Evolutionary conservation across 64 coral and sea anemone genomes (phyloP).

Genomic region (Actinia equina): DNA sequence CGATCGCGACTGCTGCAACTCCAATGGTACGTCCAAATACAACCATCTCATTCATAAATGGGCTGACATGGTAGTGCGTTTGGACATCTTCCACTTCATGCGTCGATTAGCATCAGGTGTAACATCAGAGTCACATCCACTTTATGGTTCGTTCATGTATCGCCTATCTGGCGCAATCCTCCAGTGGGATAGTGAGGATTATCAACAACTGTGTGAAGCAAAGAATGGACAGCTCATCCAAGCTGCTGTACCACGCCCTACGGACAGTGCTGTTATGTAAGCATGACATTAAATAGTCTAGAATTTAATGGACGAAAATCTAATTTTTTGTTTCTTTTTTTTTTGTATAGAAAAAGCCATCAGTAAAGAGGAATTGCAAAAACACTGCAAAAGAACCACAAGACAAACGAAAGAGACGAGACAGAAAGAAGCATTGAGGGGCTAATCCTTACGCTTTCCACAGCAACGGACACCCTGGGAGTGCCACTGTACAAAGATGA

Average conservation of each 20-base stretch:
- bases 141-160: too few relatives aligned
- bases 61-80: too few relatives aligned
- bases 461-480: background rate
- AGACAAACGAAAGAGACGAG: background rate
- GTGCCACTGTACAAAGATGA: background rate
- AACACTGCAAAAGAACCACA: background rate
- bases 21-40: too few relatives aligned
- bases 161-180: too few relatives aligned
- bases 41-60: too few relatives aligned
- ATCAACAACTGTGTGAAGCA: background rate
- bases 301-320: background rate
- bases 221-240: background rate
- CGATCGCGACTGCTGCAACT: too few relatives aligned
- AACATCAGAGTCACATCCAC: too few relatives aligned
- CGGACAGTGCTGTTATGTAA: background rate
- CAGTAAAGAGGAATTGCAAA: constrained; percentile 6
- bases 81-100: too few relatives aligned
- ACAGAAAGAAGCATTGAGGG: background rate
- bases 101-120: too few relatives aligned
- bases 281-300: background rate
- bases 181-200: too few relatives aligned
- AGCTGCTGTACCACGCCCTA: background rate
- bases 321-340: too few relatives aligned
- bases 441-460: background rate
- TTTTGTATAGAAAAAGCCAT: background rate